Base-by-base conservation (phyloP, 2,797 vertebrate genomes). In the Decapterus maruadsi region DNA sequence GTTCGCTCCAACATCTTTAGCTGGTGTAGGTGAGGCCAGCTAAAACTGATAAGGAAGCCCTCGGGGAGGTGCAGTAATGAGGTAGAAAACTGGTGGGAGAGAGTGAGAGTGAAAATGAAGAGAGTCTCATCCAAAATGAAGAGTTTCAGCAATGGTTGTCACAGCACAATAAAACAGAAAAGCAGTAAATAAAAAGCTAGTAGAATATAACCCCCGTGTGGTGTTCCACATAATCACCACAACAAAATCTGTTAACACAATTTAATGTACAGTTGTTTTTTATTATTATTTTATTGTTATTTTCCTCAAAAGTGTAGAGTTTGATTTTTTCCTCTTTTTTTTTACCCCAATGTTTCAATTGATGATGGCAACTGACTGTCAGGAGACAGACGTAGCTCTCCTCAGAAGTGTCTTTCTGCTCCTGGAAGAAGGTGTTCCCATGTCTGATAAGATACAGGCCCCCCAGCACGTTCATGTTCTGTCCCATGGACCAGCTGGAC, bases 41-140 rank as follows among this genome's bases (percentile, higher is more conserved):
- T 58, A 68, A 73, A 83, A 62, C 73, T 43, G 87, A 92, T 85
- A 72, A 82, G 45, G 46, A 79, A 53, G 54, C 77, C 75, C 68
- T 69, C 50, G 36, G 84, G 82, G 75, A 81, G 73, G 61, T 19
- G 59, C 38, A 3, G 77, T 80, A 85, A 87, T 87, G 75, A 84
- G 78, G 46, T 29, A 46, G 66, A 40, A 48, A 57, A 57, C 6
- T n/a, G 64, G 56, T 20, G 20, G 19, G 14, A 46, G 36, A 7
- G 2, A 62, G 55, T 31, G 54, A 58, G 43, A 4, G n/a, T 20
- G 14, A 34, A 72, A 75, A 73, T 58, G 10, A 46, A 63, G 34
- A 38, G 16, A 36, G 55, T 13, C 26, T 19, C 10, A 60, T 77
- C 61, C 7, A 17, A 36, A 46, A 34, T 26, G 53, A 29, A 16